phyloP scores from a whole-genome alignment of 2,888 invertebrate species.

The Xanthorhoe designata region DNA sequence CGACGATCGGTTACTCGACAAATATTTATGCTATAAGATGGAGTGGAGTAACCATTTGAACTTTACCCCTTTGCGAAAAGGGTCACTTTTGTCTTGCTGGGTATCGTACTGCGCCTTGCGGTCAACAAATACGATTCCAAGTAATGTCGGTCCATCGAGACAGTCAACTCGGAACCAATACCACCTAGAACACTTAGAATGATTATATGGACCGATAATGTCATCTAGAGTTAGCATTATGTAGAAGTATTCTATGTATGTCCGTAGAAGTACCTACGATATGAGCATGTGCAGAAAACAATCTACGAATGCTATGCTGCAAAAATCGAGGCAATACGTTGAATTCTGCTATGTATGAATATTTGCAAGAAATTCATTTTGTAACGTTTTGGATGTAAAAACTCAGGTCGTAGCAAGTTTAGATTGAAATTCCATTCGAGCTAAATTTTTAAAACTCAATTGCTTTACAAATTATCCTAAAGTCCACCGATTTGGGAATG shows the following conservation, averaged over 20 bases:
- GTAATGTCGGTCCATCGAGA: constrained; percentile 44
- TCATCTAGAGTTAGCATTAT: neutral
- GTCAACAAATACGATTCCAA: constrained; percentile 70
- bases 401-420: constrained; percentile 6
- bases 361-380: constrained; percentile 4
- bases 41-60: constrained; percentile 42
- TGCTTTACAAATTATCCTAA: neutral
- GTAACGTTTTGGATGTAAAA: constrained; percentile 6
- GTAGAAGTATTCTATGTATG: neutral
- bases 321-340: neutral
- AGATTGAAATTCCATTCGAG: too few relatives aligned
- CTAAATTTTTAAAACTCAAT: neutral
- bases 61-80: constrained; percentile 36
- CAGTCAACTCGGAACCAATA: constrained; percentile 44
- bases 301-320: neutral
- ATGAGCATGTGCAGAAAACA: too few relatives aligned
- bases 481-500: constrained; percentile 28
- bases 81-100: constrained; percentile 29
- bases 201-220: constrained; percentile 33
- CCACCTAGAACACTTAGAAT: constrained; percentile 40
- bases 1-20: constrained; percentile 69
- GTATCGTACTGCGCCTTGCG: constrained; percentile 54
- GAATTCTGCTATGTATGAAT: neutral
- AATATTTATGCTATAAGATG: constrained; percentile 73
- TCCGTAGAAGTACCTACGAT: too few relatives aligned